Evolutionary conservation across 1,140 invertebrate species (phyloP), one percentile per base, ranked within the genome.

Genomic region (Yoshiicerus persimilis): DNA sequence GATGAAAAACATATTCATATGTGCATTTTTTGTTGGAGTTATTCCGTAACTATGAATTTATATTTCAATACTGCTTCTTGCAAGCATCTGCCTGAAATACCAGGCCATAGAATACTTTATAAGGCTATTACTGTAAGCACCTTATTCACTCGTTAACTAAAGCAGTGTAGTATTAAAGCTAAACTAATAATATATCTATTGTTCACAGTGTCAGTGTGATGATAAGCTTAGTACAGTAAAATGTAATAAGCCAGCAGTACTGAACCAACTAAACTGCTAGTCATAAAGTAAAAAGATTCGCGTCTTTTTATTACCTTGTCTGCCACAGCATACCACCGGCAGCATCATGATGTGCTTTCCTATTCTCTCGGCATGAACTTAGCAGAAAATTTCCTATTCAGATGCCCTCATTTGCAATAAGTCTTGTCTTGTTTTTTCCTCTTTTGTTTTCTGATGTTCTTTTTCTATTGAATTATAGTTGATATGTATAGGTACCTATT

Each of bases 371-470:
- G 75, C 75, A 80, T 34, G 66, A 80, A 80, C 20, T 34, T 32
- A 34, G 66, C 36, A 87, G 70, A 87, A 41, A 75, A 75, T 87
- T 87, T 87, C 66, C 86, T 87, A 87, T 87, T 87, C 66, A 75
- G 86, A 70, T 87, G 86, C 86, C 86, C 86, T 87, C 86, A 87
- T 87, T 87, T 87, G 66, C 86, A 87, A 75, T 87, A 87, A 64
- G 85, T 80, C 34, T 80, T 80, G 34, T 23, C 75, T 80, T 70
- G 66, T 30, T 80, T 80, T 80, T 80, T 36, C 75, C 34, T 32
- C 75, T 80, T 80, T 80, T 80, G 75, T 80, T 80, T 80, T 80
- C 32, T 80, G 30, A 13, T 23, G 23, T 36, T 80, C 34, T 32
- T 36, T 38, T n/a, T 3, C 6, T 38, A 80, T 80, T 70, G 75